These are phyloP conservation scores for Meta bourneti DNA, from an alignment of 2,888 invertebrate genomes.

Conservation along the genomic window DNA sequence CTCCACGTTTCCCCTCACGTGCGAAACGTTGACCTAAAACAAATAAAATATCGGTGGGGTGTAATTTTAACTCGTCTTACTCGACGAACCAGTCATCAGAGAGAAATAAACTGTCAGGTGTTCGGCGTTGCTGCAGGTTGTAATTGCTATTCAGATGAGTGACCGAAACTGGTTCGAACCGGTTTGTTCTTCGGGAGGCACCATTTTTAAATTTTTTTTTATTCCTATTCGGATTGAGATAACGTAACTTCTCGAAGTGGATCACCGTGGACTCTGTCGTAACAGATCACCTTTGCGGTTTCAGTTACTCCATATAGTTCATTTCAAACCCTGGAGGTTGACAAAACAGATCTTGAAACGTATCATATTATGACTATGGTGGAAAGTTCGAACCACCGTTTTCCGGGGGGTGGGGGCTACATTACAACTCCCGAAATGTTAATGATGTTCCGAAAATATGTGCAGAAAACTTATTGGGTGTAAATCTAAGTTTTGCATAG, in stretches of 20 bases:
- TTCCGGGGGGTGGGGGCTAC: too few species aligned
- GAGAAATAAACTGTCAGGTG: conserved; percentile 33
- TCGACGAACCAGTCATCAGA: conserved; percentile 4
- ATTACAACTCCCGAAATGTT: too few species aligned
- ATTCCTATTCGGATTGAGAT: background rate
- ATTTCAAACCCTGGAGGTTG: background rate
- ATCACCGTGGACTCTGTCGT: conserved; percentile 15
- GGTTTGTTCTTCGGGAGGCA: background rate
- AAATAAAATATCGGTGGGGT: conserved; percentile 21
- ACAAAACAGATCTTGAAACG: too few species aligned
- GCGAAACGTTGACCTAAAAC: conserved; percentile 29
- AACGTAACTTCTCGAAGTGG: conserved; percentile 19
- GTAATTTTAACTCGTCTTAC: conserved; percentile 37
- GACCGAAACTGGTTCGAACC: conserved; percentile 30
- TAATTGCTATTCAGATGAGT: conserved; percentile 22
- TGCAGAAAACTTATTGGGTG: too few species aligned
- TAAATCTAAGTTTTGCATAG: too few species aligned
- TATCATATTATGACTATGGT: too few species aligned
- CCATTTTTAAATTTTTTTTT: background rate
- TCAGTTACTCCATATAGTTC: background rate
- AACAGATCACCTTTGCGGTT: background rate
- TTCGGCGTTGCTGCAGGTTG: background rate
- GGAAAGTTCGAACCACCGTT: too few species aligned
- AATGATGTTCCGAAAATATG: too few species aligned
- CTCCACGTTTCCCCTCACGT: conserved; percentile 13